Base-by-base conservation (phyloP, 2,888 invertebrate species). In the Dynastes tityus region DNA sequence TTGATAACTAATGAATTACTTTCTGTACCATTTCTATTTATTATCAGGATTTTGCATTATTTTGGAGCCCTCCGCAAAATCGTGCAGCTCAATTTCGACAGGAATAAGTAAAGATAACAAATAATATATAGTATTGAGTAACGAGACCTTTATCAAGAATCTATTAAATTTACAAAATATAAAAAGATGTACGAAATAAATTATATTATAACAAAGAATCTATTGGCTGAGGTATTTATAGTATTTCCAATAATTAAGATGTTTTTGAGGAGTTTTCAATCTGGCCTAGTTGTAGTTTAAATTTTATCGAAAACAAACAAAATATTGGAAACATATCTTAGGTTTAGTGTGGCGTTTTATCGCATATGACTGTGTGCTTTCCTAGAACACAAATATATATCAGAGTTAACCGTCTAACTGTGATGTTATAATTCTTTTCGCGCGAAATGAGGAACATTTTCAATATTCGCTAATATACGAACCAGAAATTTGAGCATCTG, bases 221-320 rank as follows among this genome's bases (percentile, higher is more conserved):
- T 85, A 84, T 77, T 87, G 88, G 87, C 87, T 88, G 87, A 87
- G 88, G 87, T 86, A 87, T 87, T 87, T 86, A 86, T 82, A 83
- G 83, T 82, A 82, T 83, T 82, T 83, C 81, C 16, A 58, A 22
- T 58, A 79, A 79, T 78, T 84, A 85, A 85, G 82, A 81, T 82
- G 82, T 85, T 86, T 85, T 83, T 83, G 85, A 86, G 83, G 83
- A 85, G 83, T 81, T 85, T 85, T 85, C 81, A 82, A 82, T 85
- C 84, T 85, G 87, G 87, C 88, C 88, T 88, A 87, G 86, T 81
- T 79, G 81, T 85, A 84, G 82, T 82, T 77, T 81, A 80, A 79
- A 82, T 65, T 65, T 53, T 76, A 71, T 76, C 49, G 77, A 65
- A 65, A 73, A 80, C 78, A 64, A 64, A 80, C 2, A 45, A 45